Conservation (phyloP, 1,140 invertebrate species). For the Meteorus sp. region DNA sequence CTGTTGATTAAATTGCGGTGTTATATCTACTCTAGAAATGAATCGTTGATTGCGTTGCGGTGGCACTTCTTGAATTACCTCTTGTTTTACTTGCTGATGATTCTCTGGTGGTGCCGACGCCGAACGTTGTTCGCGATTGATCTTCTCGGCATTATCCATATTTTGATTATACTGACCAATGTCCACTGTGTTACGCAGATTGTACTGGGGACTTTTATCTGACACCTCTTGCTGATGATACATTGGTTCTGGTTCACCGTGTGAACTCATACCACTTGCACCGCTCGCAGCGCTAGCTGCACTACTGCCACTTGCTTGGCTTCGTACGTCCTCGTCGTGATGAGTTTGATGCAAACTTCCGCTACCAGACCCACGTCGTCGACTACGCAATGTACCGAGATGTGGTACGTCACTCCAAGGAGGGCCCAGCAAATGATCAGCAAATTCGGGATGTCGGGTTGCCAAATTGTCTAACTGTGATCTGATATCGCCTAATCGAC, state of each 20-base stretch:
- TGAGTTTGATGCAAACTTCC: constrained; percentile 38
- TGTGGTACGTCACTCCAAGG: constrained; percentile 57
- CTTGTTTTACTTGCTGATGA: constrained; percentile 31
- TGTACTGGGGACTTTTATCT: constrained; percentile 67
- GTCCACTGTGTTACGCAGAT: constrained; percentile 74
- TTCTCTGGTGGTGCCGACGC: constrained; percentile 69
- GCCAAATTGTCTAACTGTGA: constrained; percentile 64
- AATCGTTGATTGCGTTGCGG: constrained; percentile 44
- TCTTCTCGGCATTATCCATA: constrained; percentile 62
- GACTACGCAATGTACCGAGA: constrained; percentile 40
- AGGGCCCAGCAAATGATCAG: constrained; percentile 60
- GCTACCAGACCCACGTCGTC: constrained; percentile 45
- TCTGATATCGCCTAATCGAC: constrained; percentile 59
- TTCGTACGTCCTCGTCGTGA: constrained; percentile 53
- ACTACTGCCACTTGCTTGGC: constrained; percentile 51
- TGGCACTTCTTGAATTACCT: constrained; percentile 43
- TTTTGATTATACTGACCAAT: constrained; percentile 64
- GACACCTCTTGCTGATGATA: constrained; percentile 31
- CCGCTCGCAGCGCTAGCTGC: constrained; percentile 47
- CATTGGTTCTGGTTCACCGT: constrained; percentile 44
- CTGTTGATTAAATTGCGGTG: constrained; percentile 42
- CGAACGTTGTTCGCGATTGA: constrained; percentile 65
- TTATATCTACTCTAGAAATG: constrained; percentile 64
- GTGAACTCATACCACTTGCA: constrained; percentile 41
- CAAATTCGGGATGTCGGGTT: constrained; percentile 64